Conservation (phyloP, 2,797 vertebrate species). For the Melanotaenia maccullochi region DNA sequence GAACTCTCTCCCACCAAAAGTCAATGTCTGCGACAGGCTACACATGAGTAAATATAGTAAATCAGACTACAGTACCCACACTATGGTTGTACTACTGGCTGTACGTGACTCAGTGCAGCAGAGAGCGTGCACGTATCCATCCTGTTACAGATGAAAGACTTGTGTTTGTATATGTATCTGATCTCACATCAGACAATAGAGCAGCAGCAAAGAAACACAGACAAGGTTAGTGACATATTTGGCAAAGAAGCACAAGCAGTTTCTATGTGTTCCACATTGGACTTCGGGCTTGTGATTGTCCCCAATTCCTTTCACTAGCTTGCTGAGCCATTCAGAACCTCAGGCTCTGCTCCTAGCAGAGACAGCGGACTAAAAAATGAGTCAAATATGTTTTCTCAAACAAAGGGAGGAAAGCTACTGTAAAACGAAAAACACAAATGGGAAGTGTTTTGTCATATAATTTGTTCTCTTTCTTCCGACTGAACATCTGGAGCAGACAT, state of each 20-base stretch:
- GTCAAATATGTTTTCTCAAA: constrained; percentile 13
- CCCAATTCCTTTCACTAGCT: constrained; percentile 7
- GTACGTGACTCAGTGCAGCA: constrained; percentile 28
- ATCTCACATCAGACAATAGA: constrained; percentile 42
- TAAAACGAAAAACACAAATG: neutral
- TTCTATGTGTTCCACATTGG: constrained; percentile 18
- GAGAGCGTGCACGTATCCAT: constrained; percentile 14
- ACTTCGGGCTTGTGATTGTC: constrained; percentile 25
- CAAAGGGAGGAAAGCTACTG: constrained; percentile 8
- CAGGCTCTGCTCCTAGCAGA: constrained; percentile 19
- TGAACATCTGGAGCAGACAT: neutral
- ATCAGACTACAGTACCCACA: constrained; percentile 14
- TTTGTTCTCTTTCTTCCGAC: neutral
- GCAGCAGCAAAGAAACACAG: constrained; percentile 28
- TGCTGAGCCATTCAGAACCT: constrained; percentile 43
- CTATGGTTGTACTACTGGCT: constrained; percentile 8
- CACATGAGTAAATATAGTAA: constrained; percentile 4
- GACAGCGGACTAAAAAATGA: constrained; percentile 32
- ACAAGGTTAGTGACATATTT: constrained; percentile 31
- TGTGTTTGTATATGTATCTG: constrained; percentile 34
- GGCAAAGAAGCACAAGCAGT: constrained; percentile 10
- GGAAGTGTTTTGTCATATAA: constrained; percentile 2
- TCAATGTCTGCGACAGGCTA: constrained; percentile 28
- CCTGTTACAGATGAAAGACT: constrained; percentile 44
- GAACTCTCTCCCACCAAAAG: constrained; percentile 32